Conservation (phyloP, 1,140 invertebrate species). For the Limonius californicus region DNA sequence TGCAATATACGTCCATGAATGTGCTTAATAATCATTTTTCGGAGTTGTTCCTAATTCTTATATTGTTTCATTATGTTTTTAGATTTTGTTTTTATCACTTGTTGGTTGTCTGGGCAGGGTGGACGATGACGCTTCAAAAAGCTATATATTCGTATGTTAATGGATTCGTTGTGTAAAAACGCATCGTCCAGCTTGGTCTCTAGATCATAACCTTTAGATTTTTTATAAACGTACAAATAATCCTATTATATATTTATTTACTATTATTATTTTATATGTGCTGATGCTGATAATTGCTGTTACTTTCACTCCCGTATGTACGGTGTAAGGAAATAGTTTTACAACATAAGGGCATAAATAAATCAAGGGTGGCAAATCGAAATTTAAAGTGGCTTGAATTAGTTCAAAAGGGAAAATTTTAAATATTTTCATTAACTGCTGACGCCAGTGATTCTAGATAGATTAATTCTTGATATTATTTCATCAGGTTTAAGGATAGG, state of each 20-base stretch:
- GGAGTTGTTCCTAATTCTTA: constrained; percentile 8
- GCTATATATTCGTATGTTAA: no score
- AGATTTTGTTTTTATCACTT: constrained; percentile 3
- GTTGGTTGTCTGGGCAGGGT: background rate
- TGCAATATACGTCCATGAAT: constrained; percentile 8
- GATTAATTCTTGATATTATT: no score
- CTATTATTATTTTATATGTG: background rate
- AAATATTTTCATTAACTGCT: no score
- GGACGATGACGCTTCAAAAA: no score
- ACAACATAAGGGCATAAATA: no score
- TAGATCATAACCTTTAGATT: background rate
- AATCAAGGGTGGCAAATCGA: no score
- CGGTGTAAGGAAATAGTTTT: background rate
- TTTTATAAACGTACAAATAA: constrained; percentile 8
- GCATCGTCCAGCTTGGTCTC: no score
- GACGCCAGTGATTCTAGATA: no score
- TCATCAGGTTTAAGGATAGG: no score
- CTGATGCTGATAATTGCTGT: background rate
- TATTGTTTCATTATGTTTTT: constrained; percentile 4
- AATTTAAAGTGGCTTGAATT: no score
- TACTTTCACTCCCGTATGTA: background rate
- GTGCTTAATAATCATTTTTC: constrained; percentile 16
- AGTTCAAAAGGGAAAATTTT: no score
- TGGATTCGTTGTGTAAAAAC: no score
- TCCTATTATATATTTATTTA: background rate